Evolutionary conservation across 2,797 vertebrate genomes (phyloP), one percentile per base, ranked within the genome.

Genomic region (Coregonus sp.): DNA sequence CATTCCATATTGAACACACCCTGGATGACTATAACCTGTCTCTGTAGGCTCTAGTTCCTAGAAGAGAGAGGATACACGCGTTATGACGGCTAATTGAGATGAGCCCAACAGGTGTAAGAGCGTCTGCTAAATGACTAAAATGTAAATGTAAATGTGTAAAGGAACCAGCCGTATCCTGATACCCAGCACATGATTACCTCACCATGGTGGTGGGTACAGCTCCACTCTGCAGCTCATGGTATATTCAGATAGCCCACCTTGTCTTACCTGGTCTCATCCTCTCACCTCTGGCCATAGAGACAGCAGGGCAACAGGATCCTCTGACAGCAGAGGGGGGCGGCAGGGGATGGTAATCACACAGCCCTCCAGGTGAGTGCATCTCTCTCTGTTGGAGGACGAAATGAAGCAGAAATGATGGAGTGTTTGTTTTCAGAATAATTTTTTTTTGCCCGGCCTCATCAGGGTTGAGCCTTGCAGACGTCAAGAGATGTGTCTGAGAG

Each of bases 371-470:
- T 95, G 92, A 95, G 93, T 92, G 91, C 94, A 92, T 90, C 93
- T 93, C 92, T 93, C 93, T 90, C 93, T 85, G 85, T 92, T 92
- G 82, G 92, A 83, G 85, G 88, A 92, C 90, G 93, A 96, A 96
- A 94, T 94, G 94, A 96, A 95, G 95, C 94, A 93, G 93, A 96
- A 95, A 95, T 93, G 94, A 95, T 95, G 92, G 92, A 96, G 94
- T 95, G 94, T 96, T 96, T 96, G 94, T 95, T 96, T 97, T 94
- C 94, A 93, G 92, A 93, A 94, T 92, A 94, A 94, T 86, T 25
- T 25, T 25, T 25, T 25, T 25, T 93, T 95, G 11, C 83, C 93
- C 86, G 83, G 89, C 91, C 91, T 93, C 92, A 94, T 94, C 92
- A 92, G 92, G 94, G 92, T 33, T 33, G 31, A 33, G 31, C 31